These are phyloP conservation scores for Meloe dianella DNA, from an alignment of 2,888 invertebrate genomes.

Conservation along the genomic window DNA sequence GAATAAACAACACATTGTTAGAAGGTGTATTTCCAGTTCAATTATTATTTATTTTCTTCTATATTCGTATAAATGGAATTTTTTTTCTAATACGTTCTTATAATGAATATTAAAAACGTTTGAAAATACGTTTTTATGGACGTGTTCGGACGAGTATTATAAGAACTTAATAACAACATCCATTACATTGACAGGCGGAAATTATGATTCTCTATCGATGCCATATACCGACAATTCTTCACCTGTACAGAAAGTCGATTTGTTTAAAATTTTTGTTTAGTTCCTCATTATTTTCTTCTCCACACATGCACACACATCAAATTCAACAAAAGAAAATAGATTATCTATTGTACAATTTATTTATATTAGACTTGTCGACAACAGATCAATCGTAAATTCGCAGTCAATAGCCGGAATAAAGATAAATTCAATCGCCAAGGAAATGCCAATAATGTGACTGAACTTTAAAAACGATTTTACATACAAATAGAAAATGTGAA, in stretches of 20 bases:
- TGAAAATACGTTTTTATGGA: conserved; percentile 18
- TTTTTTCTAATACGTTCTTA: neutral
- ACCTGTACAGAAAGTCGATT: conserved; percentile 33
- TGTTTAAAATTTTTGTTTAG: conserved; percentile 20
- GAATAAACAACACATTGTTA: too few relatives aligned
- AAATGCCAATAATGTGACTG: neutral
- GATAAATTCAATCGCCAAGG: neutral
- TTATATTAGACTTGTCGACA: neutral
- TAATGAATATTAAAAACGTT: neutral
- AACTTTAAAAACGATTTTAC: neutral
- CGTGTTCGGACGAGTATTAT: conserved; percentile 30
- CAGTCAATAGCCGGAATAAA: neutral
- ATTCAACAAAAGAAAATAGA: neutral
- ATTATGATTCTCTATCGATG: conserved; percentile 47
- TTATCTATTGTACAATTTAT: conserved; percentile 8
- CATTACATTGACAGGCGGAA: conserved; percentile 49
- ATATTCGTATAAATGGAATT: neutral
- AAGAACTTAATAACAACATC: conserved; percentile 46
- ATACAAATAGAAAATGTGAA: too few relatives aligned
- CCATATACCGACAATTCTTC: conserved; percentile 34
- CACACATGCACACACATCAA: too few relatives aligned
- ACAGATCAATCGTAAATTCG: neutral
- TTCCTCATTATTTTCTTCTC: too few relatives aligned
- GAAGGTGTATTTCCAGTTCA: too few relatives aligned
- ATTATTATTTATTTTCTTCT: too few relatives aligned